These are phyloP conservation scores for Drosophila littoralis DNA, from an alignment of 1,140 invertebrate genomes.

Conservation along the genomic window DNA sequence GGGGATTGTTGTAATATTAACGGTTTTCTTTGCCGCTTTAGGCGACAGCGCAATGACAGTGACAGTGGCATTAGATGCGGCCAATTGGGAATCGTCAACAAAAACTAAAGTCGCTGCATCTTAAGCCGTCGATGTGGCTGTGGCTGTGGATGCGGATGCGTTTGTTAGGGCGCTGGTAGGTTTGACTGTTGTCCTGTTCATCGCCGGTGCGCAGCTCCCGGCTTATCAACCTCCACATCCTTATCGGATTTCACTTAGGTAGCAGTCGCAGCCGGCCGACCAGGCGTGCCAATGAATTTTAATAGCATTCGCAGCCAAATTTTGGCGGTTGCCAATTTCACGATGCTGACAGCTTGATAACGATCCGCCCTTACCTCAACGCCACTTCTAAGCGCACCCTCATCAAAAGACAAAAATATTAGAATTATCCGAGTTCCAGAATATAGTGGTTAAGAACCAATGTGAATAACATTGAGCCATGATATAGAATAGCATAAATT, in stretches of 20 bases:
- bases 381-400: background rate
- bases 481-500: background rate
- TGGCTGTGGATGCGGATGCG: background rate
- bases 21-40: constrained; percentile 58
- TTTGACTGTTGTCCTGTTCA: background rate
- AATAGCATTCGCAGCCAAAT: constrained; percentile 47
- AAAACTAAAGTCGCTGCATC: constrained; percentile 21
- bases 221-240: constrained; percentile 7
- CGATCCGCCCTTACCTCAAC: background rate
- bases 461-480: background rate
- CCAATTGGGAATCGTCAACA: constrained; percentile 61
- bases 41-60: constrained; percentile 36
- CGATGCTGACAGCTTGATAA: constrained; percentile 37
- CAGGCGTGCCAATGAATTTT: constrained; percentile 67
- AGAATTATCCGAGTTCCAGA: too few species aligned
- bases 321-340: constrained; percentile 29
- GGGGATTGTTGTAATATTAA: constrained; percentile 65
- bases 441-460: background rate
- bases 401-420: background rate
- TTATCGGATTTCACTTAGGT: constrained; percentile 52
- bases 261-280: background rate
- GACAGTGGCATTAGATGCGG: constrained; percentile 33
- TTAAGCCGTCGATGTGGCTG: constrained; percentile 23
- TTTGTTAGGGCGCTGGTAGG: background rate
- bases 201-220: background rate